A percentile compares a stretch with the other conserved stretches of the same genome.
phyloP scores from a whole-genome alignment of 2,113 vertebrate genomes.

The Sapajus apella region DNA sequence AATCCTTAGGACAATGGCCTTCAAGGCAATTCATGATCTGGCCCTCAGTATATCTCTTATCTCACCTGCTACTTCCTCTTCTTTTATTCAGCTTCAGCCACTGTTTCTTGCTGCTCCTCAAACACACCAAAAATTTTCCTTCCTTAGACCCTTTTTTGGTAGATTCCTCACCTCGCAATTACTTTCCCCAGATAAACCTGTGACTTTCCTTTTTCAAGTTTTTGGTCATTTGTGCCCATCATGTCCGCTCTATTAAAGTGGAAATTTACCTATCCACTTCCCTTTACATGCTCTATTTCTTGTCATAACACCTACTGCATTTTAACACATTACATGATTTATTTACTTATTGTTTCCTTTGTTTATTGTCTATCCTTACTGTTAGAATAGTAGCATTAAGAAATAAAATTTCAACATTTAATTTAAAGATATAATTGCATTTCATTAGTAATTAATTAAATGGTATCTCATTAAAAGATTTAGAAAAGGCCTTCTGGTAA shows the following conservation, averaged over 20 bases:
- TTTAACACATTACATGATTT: background rate
- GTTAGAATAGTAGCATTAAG: background rate
- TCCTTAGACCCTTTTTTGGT: background rate
- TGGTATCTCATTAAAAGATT: background rate
- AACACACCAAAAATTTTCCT: background rate
- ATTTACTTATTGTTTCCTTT: background rate
- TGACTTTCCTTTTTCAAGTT: background rate
- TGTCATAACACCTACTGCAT: background rate
- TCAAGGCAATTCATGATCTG: background rate
- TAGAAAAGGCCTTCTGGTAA: background rate
- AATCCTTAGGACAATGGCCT: background rate
- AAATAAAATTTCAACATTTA: background rate
- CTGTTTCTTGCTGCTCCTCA: background rate
- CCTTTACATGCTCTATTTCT: background rate
- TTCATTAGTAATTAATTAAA: background rate
- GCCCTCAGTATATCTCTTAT: too few relatives aligned
- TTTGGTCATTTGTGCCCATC: background rate
- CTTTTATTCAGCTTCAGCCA: background rate
- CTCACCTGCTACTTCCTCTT: background rate
- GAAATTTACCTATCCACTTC: background rate
- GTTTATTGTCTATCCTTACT: background rate
- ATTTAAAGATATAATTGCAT: background rate
- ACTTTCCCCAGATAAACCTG: background rate
- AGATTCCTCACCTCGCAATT: rapidly evolving
- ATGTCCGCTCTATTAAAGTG: background rate